Percentiles rank a stretch among this genome's conserved stretches.
Evolutionary conservation across 2,888 invertebrate species (phyloP).

Genomic region (Exocentrus adspersus): DNA sequence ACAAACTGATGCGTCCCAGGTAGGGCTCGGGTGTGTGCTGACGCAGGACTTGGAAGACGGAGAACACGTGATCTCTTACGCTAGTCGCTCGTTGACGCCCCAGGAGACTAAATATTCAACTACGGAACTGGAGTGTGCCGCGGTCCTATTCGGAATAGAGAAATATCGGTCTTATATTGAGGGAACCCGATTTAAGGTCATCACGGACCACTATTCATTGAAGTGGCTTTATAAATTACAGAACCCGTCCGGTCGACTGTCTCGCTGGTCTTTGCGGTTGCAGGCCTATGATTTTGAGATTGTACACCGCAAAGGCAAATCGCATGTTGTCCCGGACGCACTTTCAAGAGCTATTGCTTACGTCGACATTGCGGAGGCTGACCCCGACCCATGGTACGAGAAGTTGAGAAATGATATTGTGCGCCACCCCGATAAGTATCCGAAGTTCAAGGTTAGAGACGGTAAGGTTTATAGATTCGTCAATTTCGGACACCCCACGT

Average conservation of each 20-base stretch:
- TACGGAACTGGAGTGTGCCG: constrained; percentile 38
- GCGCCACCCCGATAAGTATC: too few species aligned
- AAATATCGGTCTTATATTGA: constrained; percentile 37
- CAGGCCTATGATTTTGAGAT: constrained; percentile 42
- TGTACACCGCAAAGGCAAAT: constrained; percentile 32
- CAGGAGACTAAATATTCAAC: constrained; percentile 35
- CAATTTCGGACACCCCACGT: too few species aligned
- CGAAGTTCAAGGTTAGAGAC: too few species aligned
- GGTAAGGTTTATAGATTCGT: too few species aligned
- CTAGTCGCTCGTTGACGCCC: constrained; percentile 18
- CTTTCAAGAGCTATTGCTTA: constrained; percentile 20
- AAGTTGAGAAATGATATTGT: too few species aligned
- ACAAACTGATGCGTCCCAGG: constrained; percentile 1
- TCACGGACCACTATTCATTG: constrained; percentile 34
- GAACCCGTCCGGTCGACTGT: constrained; percentile 29
- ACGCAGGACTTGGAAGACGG: not conserved
- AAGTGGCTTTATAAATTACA: constrained; percentile 29
- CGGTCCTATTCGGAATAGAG: constrained; percentile 35
- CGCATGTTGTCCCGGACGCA: constrained; percentile 31
- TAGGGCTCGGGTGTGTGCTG: not conserved
- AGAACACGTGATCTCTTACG: constrained; percentile 24
- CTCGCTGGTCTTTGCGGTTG: constrained; percentile 19
- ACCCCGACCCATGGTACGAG: too few species aligned
- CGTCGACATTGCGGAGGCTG: too few species aligned
- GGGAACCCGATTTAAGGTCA: constrained; percentile 31